Conservation (phyloP, 1,140 invertebrate genomes). For the Cataglyphis hispanica region DNA sequence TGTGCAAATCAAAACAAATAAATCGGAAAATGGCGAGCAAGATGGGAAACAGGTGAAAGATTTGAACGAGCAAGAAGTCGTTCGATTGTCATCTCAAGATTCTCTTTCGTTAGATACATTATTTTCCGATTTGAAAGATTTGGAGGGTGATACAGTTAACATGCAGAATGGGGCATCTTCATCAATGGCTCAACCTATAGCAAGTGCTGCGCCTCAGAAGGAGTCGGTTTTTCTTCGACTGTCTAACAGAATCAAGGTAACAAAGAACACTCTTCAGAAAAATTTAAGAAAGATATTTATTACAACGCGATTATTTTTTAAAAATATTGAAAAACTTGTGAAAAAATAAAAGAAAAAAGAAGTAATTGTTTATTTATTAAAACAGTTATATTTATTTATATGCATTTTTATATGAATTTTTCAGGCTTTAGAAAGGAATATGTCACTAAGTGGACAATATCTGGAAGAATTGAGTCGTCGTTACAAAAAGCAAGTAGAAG, state of each 20-base stretch:
- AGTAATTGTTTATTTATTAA: constrained; percentile 11
- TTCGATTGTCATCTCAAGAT: constrained; percentile 80
- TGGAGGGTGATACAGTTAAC: constrained; percentile 80
- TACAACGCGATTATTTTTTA: not conserved
- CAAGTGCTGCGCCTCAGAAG: constrained; percentile 88
- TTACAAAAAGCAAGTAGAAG: constrained; percentile 98
- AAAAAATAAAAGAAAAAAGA: not conserved
- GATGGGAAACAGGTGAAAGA: constrained; percentile 58
- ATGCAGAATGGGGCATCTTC: constrained; percentile 75
- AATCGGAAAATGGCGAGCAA: constrained; percentile 54
- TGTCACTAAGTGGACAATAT: constrained; percentile 98
- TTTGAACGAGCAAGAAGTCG: constrained; percentile 74
- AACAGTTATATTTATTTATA: not conserved
- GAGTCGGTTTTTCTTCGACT: constrained; percentile 98
- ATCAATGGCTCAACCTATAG: constrained; percentile 73
- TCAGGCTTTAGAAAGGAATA: constrained; percentile 96
- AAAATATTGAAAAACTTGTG: not conserved
- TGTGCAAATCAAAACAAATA: constrained; percentile 50
- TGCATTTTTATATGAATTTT: constrained; percentile 74
- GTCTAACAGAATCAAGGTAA: constrained; percentile 97
- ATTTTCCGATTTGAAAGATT: constrained; percentile 86
- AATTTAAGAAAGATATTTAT: not conserved
- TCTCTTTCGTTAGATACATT: constrained; percentile 84
- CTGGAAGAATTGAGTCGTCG: constrained; percentile 97
- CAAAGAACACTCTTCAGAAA: not conserved